These are phyloP conservation scores for Brachionus manjavacas DNA, from an alignment of 1,140 invertebrate species.

Conservation along the genomic window DNA sequence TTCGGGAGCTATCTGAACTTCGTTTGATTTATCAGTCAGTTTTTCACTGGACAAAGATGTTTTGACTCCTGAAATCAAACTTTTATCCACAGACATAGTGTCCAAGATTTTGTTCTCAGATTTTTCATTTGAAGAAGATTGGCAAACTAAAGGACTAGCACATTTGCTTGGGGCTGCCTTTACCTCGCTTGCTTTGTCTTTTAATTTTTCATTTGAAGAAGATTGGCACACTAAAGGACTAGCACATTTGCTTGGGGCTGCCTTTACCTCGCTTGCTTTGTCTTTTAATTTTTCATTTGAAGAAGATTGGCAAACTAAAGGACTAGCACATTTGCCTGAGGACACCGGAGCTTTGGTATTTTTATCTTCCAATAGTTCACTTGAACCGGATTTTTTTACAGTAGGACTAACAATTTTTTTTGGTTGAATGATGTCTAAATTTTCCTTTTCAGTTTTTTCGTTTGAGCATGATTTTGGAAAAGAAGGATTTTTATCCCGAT, in stretches of 20 bases:
- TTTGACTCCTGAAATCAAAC: too few species aligned
- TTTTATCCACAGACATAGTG: too few species aligned
- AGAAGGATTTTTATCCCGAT: too few species aligned
- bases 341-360: too few species aligned
- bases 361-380: not conserved
- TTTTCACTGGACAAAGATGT: too few species aligned
- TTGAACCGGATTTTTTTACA: not conserved
- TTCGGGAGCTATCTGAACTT: too few species aligned
- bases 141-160: not conserved
- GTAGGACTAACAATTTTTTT: too few species aligned
- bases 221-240: not conserved
- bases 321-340: not conserved
- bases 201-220: not conserved
- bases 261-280: not conserved
- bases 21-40: too few species aligned
- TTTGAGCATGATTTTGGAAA: not conserved
- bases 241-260: not conserved
- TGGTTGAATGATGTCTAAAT: not conserved
- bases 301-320: not conserved
- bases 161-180: too few species aligned
- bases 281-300: not conserved
- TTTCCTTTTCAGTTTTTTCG: not conserved
- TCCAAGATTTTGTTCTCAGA: not conserved
- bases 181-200: not conserved
- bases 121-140: not conserved